A percentile compares a stretch with the other conserved stretches of the same genome.
Evolutionary conservation across 2,113 vertebrate genomes (phyloP).

Genomic region (Henicopernis longicauda): DNA sequence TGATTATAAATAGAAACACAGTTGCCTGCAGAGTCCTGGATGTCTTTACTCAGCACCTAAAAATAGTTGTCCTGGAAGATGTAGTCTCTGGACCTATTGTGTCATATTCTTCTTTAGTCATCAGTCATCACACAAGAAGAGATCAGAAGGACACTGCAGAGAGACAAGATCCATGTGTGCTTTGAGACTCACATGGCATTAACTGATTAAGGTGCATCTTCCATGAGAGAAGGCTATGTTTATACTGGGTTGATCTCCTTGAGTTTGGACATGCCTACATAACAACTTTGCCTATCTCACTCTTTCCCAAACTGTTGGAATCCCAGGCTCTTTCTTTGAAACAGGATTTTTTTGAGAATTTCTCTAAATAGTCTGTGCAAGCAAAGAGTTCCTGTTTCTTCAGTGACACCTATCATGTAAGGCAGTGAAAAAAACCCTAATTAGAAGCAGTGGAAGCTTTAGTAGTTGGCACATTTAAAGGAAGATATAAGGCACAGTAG

Average conservation of each 20-base stretch:
- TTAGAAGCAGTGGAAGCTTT: not conserved
- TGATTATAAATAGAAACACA: not conserved
- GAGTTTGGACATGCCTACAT: not conserved
- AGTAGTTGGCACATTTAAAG: not conserved
- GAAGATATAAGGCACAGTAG: not conserved
- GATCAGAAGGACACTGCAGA: not conserved
- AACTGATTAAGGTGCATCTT: not conserved
- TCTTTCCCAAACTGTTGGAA: not conserved
- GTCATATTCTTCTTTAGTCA: not conserved
- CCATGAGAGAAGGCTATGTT: not conserved
- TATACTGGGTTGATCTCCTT: not conserved
- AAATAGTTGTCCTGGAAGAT: constrained; percentile 7
- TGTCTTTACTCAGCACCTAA: not conserved
- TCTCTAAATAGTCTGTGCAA: not conserved
- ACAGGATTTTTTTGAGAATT: not conserved
- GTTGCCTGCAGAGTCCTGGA: not conserved
- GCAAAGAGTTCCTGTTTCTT: not conserved
- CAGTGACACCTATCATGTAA: not conserved
- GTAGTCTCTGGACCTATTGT: not conserved
- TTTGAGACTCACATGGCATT: not conserved
- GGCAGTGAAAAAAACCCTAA: not conserved
- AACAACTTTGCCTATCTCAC: not conserved
- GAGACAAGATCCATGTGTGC: not conserved
- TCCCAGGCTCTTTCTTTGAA: not conserved
- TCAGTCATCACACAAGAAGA: not conserved